These are phyloP conservation scores for Anguilla megastoma DNA, from an alignment of 2,797 vertebrate genomes.

Conservation along the genomic window DNA sequence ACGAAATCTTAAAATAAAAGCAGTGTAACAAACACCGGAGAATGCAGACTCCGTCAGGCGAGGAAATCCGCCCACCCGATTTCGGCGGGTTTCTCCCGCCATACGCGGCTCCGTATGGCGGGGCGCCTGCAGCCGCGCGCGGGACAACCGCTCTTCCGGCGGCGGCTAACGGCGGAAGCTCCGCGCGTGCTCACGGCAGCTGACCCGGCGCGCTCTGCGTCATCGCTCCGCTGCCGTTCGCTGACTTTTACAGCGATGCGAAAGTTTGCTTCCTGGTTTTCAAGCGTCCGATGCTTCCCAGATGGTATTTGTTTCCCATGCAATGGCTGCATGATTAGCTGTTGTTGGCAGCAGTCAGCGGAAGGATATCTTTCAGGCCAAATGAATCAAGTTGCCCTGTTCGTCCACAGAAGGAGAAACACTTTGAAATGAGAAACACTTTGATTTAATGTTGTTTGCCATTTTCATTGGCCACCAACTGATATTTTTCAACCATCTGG, in stretches of 20 bases:
- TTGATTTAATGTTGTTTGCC: neutral
- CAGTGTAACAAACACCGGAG: neutral
- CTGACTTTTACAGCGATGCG: neutral
- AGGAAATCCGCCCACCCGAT: neutral
- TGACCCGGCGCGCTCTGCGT: neutral
- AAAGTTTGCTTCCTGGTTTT: neutral
- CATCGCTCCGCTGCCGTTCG: neutral
- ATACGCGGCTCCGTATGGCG: neutral
- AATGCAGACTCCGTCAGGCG: neutral
- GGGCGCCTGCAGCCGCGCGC: neutral
- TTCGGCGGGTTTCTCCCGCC: neutral
- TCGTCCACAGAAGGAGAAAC: neutral
- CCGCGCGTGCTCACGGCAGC: neutral
- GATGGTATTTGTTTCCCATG: neutral
- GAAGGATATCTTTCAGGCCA: neutral
- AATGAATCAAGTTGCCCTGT: neutral
- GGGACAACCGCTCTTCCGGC: neutral
- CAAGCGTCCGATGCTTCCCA: neutral
- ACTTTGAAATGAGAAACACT: neutral
- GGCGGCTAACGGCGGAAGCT: neutral
- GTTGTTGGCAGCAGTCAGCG: neutral
- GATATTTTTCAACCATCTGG: neutral
- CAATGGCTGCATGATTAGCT: neutral
- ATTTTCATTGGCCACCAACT: neutral
- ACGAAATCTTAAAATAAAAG: neutral